These are phyloP conservation scores for Sycophaga agraensis DNA, from an alignment of 1,140 invertebrate genomes.

Conservation along the genomic window DNA sequence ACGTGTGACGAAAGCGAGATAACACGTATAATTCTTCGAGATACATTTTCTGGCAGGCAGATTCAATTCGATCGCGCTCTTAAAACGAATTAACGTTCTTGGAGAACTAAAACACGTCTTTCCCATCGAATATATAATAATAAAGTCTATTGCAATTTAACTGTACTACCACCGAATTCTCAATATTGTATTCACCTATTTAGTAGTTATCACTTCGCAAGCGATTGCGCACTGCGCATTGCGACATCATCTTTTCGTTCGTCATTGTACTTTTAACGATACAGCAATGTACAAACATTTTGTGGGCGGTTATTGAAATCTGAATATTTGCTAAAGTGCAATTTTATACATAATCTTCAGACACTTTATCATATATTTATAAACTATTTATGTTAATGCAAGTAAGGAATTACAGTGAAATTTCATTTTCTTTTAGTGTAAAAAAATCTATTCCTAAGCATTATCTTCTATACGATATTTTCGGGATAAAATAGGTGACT, in stretches of 20 bases:
- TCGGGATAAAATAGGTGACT: neutral
- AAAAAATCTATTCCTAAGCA: neutral
- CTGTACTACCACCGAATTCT: conserved; percentile 9
- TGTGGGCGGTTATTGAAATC: neutral
- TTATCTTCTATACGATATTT: too few species aligned
- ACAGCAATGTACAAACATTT: conserved; percentile 18
- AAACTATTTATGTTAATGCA: conserved; percentile 4
- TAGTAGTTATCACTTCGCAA: conserved; percentile 10
- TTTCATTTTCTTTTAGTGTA: neutral
- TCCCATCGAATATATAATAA: neutral
- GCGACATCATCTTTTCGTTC: conserved; percentile 37
- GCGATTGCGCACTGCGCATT: conserved; percentile 34
- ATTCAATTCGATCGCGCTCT: neutral
- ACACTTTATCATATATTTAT: conserved; percentile 31
- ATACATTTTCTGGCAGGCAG: neutral
- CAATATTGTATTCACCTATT: conserved; percentile 4
- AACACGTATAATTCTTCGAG: neutral
- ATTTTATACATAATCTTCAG: conserved; percentile 27
- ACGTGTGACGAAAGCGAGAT: neutral
- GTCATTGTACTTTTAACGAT: conserved; percentile 43
- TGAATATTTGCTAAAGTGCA: neutral
- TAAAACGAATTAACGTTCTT: neutral
- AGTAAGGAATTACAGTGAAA: neutral
- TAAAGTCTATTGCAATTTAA: conserved; percentile 1
- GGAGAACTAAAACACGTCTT: conserved; percentile 1